These are phyloP conservation scores for Hippocampus guttulatus DNA, from an alignment of 2,113 vertebrate genomes.

Conservation along the genomic window DNA sequence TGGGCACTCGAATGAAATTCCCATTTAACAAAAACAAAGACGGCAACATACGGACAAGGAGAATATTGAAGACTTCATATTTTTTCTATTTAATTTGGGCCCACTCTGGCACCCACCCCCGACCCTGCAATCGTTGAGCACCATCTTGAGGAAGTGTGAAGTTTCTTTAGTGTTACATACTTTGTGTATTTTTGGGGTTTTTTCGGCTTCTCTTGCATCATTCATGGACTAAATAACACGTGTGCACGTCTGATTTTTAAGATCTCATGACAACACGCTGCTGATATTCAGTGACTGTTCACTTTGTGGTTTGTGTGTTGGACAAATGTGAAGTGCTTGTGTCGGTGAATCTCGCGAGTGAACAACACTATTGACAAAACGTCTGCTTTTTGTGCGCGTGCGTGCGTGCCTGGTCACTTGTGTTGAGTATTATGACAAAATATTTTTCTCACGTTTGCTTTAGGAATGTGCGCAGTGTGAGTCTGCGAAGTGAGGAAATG, in stretches of 20 bases:
- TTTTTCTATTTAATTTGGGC: slow-evolving; percentile 75
- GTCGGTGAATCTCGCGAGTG: slow-evolving; percentile 63
- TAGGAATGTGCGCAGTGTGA: slow-evolving; percentile 46
- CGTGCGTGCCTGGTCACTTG: slow-evolving; percentile 62
- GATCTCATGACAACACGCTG: slow-evolving; percentile 65
- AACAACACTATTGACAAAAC: slow-evolving; percentile 33
- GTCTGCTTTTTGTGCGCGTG: slow-evolving; percentile 61
- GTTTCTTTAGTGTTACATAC: slow-evolving; percentile 61
- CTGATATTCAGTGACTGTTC: slow-evolving; percentile 71
- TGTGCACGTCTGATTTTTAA: slow-evolving; percentile 64
- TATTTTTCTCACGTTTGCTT: slow-evolving; percentile 38
- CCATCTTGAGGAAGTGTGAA: slow-evolving; percentile 65
- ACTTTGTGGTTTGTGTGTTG: slow-evolving; percentile 69
- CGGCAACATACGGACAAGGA: slow-evolving; percentile 55
- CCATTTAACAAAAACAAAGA: slow-evolving; percentile 55
- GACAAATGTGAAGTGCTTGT: slow-evolving; percentile 68
- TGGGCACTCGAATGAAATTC: slow-evolving; percentile 65
- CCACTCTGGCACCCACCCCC: slow-evolving; percentile 78
- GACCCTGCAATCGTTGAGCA: slow-evolving; percentile 27
- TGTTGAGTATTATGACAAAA: slow-evolving; percentile 65
- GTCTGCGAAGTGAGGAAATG: slow-evolving; percentile 26
- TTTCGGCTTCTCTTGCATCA: slow-evolving; percentile 49
- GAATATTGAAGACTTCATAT: slow-evolving; percentile 59
- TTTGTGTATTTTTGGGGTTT: slow-evolving; percentile 62
- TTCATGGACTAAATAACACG: slow-evolving; percentile 55